These are phyloP conservation scores for Progne subis DNA, from an alignment of 2,113 vertebrate genomes.

Conservation along the genomic window DNA sequence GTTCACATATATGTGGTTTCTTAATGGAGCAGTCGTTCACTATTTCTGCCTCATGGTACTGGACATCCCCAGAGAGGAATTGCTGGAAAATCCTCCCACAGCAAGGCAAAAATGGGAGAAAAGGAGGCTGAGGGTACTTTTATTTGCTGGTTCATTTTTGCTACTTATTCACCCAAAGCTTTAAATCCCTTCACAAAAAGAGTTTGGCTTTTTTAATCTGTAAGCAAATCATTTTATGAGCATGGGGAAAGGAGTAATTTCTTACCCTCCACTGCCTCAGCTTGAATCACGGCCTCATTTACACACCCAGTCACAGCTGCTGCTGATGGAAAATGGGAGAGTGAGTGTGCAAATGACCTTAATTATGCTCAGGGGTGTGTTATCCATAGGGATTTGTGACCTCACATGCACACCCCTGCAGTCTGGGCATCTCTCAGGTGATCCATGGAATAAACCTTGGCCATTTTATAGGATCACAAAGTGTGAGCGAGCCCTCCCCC, in stretches of 20 bases:
- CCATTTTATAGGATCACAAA: neutral
- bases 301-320: neutral
- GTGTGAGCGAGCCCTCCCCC: rapidly evolving
- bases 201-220: neutral
- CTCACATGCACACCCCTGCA: neutral
- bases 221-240: neutral
- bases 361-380: neutral
- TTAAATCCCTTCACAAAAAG: neutral
- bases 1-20: neutral
- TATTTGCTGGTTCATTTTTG: neutral
- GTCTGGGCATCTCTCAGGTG: neutral
- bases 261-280: neutral
- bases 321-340: neutral
- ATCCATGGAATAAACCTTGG: neutral
- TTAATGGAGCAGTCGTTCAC: conserved; percentile 4
- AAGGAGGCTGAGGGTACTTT: neutral
- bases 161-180: neutral
- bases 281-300: neutral
- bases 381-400: neutral
- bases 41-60: neutral
- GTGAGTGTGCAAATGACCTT: neutral
- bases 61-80: neutral
- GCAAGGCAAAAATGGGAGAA: neutral
- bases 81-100: neutral
- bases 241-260: rapidly evolving